A percentile compares a stretch with the other conserved stretches of the same genome.
These are phyloP conservation scores for Brachionus plicatilis DNA, from an alignment of 1,140 invertebrate genomes.

Conservation along the genomic window DNA sequence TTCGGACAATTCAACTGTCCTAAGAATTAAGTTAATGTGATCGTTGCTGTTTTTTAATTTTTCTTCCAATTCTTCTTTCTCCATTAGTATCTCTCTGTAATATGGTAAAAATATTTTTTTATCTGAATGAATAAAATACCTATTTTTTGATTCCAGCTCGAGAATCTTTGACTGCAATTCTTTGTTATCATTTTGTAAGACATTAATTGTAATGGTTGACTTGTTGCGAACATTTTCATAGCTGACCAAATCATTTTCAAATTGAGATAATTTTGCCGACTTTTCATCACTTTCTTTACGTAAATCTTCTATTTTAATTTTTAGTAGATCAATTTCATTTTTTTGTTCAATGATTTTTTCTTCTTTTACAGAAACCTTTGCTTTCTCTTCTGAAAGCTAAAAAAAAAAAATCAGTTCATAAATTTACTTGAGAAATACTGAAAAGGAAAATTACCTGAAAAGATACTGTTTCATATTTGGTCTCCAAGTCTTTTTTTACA, in stretches of 20 bases:
- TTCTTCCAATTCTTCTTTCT: constrained; percentile 43
- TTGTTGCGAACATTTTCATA: constrained; percentile 48
- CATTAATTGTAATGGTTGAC: constrained; percentile 48
- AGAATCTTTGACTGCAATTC: constrained; percentile 49
- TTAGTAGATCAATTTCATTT: constrained; percentile 45
- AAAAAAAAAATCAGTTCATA: background rate
- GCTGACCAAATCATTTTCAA: constrained; percentile 47
- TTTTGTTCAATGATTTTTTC: constrained; percentile 49
- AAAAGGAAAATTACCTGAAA: background rate
- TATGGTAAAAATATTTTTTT: background rate
- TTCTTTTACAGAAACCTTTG: constrained; percentile 48
- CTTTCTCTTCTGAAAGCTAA: constrained; percentile 47
- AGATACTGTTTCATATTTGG: background rate
- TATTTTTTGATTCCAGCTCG: constrained; percentile 49
- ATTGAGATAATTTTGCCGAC: constrained; percentile 46
- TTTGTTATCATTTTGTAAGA: constrained; percentile 49
- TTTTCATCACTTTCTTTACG: constrained; percentile 45
- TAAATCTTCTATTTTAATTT: constrained; percentile 47
- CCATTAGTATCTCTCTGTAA: background rate
- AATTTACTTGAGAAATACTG: too few species aligned
- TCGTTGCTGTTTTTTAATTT: constrained; percentile 43
- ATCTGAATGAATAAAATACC: constrained; percentile 42
- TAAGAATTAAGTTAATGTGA: constrained; percentile 45
- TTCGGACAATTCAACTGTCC: constrained; percentile 45
- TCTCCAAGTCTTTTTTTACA: background rate